Percentiles rank a stretch among this genome's conserved stretches.
These are phyloP conservation scores for pig (Sus scrofa) DNA, from an alignment of 2,113 vertebrate species.

Conservation along the genomic window T2T-Sscrofa CM000812.6:198048501-198049000, in stretches of 20 bases:
- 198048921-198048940: slow-evolving; percentile 32
- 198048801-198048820: background rate
- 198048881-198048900: background rate
- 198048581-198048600: background rate
- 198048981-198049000: slow-evolving; percentile 60
- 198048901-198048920: slow-evolving; percentile 54
- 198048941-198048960: background rate
- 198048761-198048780: background rate
- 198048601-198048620: background rate
- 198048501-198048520: background rate
- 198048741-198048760: slow-evolving; percentile 60
- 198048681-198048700: slow-evolving; percentile 5
- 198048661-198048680: background rate
- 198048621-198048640: background rate
- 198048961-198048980: background rate
- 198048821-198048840: background rate
- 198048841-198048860: slow-evolving; percentile 5
- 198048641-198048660: background rate
- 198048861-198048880: slow-evolving; percentile 71
- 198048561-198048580: background rate
- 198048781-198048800: background rate
- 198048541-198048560: slow-evolving; percentile 52
- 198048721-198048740: background rate
- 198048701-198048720: background rate
- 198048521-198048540: background rate